A percentile compares a stretch with the other conserved stretches of the same genome.
Evolutionary conservation across 2,888 invertebrate genomes (phyloP).

Genomic region (Keiferia lycopersicella): DNA sequence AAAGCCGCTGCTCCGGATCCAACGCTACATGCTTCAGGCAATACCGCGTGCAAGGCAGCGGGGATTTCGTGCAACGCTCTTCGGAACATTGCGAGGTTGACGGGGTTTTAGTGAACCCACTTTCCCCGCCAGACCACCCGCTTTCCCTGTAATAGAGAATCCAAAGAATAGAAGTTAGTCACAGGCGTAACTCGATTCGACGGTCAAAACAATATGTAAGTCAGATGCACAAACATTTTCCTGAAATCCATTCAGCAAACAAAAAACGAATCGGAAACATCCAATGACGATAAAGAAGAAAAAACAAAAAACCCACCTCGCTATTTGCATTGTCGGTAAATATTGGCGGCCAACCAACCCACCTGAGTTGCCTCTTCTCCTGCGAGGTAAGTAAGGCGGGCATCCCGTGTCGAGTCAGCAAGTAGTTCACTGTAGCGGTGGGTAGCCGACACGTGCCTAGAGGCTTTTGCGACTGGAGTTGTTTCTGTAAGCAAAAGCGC

Average conservation of each 20-base stretch:
- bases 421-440: constrained; percentile 63
- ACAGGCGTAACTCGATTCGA: no score
- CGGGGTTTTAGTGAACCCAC: constrained; percentile 40
- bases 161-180: neutral
- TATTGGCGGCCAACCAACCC: constrained; percentile 24
- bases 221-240: no score
- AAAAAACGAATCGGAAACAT: no score
- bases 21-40: constrained; percentile 92
- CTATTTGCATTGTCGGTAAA: neutral
- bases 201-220: no score
- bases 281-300: neutral
- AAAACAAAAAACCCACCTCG: constrained; percentile 5
- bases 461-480: constrained; percentile 50
- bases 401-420: constrained; percentile 68
- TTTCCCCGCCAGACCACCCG: constrained; percentile 68
- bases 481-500: constrained; percentile 55
- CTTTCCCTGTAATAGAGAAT: constrained; percentile 42
- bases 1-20: constrained; percentile 90
- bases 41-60: constrained; percentile 89
- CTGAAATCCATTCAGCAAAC: no score
- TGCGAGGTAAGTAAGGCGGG: constrained; percentile 59
- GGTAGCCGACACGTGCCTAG: constrained; percentile 52
- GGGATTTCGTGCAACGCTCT: constrained; percentile 60
- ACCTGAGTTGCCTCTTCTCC: constrained; percentile 70
- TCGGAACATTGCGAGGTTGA: constrained; percentile 46